Conservation (phyloP, 2,113 vertebrate genomes). For the Lepus timidus region DNA sequence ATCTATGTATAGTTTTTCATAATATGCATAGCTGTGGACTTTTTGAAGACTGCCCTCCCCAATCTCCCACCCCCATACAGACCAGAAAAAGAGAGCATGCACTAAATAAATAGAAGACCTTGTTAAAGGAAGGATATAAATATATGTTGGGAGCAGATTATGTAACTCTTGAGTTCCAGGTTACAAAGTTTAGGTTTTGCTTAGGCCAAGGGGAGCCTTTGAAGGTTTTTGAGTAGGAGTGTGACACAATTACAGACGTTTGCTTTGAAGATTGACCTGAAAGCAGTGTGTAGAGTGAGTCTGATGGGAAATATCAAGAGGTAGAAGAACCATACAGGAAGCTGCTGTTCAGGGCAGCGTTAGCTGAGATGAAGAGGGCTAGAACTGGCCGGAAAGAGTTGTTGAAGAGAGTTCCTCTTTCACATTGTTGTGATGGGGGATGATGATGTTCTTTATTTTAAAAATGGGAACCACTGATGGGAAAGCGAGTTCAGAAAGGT, state of each 20-base stretch:
- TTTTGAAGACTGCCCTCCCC: not conserved
- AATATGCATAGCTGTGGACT: too few relatives aligned
- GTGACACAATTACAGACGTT: not conserved
- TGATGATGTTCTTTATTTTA: not conserved
- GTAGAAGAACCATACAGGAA: not conserved
- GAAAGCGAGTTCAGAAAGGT: not conserved
- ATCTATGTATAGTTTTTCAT: too few relatives aligned
- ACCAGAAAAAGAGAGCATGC: not conserved
- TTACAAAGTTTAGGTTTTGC: slow-evolving; percentile 38
- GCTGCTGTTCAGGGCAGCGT: not conserved
- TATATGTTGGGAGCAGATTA: not conserved
- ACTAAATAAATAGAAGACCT: not conserved
- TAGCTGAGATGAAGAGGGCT: not conserved
- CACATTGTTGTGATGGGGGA: not conserved
- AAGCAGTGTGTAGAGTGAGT: not conserved
- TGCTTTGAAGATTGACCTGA: not conserved
- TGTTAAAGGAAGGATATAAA: slow-evolving; percentile 16
- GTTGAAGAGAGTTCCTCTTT: not conserved
- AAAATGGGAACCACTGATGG: not conserved
- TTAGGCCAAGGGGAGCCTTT: not conserved
- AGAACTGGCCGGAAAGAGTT: not conserved
- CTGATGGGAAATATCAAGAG: not conserved
- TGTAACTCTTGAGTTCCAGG: not conserved
- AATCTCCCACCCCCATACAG: not conserved
- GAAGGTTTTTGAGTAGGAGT: not conserved